Base-by-base conservation (phyloP, 2,888 invertebrate species). In the Pycnomerus fuliginosus region DNA sequence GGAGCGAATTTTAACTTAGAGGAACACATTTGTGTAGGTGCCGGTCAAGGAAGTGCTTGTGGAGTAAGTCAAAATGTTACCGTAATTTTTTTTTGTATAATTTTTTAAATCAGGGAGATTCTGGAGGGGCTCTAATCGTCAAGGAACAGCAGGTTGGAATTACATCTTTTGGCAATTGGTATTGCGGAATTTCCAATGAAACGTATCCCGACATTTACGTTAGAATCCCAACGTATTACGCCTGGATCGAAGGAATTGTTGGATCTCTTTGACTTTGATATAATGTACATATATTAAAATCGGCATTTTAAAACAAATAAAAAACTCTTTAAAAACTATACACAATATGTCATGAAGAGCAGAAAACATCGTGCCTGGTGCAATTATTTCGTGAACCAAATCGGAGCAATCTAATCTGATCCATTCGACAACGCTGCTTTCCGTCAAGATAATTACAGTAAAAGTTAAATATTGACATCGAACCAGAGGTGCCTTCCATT, bases 381-480 rank as follows among this genome's bases (percentile, higher is more conserved):
- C n/a, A n/a, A n/a, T n/a, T n/a, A n/a, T n/a, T n/a, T n/a, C n/a
- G n/a, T n/a, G n/a, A n/a, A n/a, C n/a, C n/a, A n/a, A n/a, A 20
- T 20, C 20, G 5, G 20, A 20, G 20, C 8, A 20, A 20, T 20
- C 20, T 20, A 20, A 20, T 20, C 20, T 20, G 20, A 20, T 8
- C 5, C 5, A 5, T 20, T 7, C 8, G 8, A 20, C 20, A 7
- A 20, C 8, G 8, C 20, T 7, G 8, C 4, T 7, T 10, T 10
- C 4, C 10, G 10, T 27, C 27, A 27, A 27, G 7, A 10, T 27
- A 27, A 27, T 27, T 27, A 27, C 27, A 8, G 8, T 4, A 10
- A 27, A 27, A 27, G 11, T 10, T 27, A 27, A 27, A 27, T 27
- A 27, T 27, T 27, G 27, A 27, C 27, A 10, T 27, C 27, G 10